A percentile compares a stretch with the other conserved stretches of the same genome.
phyloP scores from a whole-genome alignment of 1,140 invertebrate genomes.

The Pantala flavescens region DNA sequence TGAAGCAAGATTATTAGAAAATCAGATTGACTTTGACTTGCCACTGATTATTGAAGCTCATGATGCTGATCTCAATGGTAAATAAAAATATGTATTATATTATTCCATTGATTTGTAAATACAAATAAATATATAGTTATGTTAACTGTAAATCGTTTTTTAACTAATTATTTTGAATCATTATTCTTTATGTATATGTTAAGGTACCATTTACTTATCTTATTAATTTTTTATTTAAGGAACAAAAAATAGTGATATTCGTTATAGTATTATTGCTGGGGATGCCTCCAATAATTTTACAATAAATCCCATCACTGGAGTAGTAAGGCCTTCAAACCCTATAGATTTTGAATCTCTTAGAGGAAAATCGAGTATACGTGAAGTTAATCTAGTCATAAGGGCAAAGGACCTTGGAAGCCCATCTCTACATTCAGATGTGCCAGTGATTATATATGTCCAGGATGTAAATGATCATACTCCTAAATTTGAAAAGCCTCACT shows the following conservation, averaged over 20 bases:
- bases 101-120: not conserved
- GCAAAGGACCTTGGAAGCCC: slow-evolving; percentile 72
- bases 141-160: no score
- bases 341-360: slow-evolving; percentile 65
- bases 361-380: slow-evolving; percentile 50
- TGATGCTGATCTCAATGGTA: slow-evolving; percentile 77
- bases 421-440: slow-evolving; percentile 58
- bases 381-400: slow-evolving; percentile 61
- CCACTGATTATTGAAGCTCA: slow-evolving; percentile 67
- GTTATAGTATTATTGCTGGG: slow-evolving; percentile 67
- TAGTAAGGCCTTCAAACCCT: slow-evolving; percentile 51
- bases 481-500: slow-evolving; percentile 60
- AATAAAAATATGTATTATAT: slow-evolving; percentile 16
- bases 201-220: not conserved
- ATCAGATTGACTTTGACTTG: slow-evolving; percentile 63
- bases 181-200: not conserved
- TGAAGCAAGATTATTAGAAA: slow-evolving; percentile 72
- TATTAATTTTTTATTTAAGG: slow-evolving; percentile 38
- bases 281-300: slow-evolving; percentile 65
- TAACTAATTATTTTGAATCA: no score
- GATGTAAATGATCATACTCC: slow-evolving; percentile 83
- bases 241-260: slow-evolving; percentile 73
- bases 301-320: slow-evolving; percentile 60
- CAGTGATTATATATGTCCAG: slow-evolving; percentile 68
- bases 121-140: no score